phyloP scores from a whole-genome alignment of 2,888 invertebrate species.

The Atethmia centrago region DNA sequence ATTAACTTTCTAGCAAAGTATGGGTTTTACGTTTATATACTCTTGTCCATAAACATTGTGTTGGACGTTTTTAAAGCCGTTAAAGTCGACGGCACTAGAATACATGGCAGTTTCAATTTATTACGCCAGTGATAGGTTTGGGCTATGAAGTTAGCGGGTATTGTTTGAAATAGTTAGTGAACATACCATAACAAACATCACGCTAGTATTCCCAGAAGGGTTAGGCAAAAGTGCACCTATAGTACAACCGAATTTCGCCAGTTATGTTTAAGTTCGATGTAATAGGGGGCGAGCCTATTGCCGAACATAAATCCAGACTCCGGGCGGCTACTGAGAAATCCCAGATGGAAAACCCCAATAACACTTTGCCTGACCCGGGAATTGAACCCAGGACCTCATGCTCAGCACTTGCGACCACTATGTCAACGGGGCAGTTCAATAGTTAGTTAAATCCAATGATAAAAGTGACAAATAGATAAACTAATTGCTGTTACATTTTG shows the following conservation, averaged over 20 bases:
- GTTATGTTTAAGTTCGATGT: not conserved
- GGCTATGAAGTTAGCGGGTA: slow-evolving; percentile 29
- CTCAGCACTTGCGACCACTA: not conserved
- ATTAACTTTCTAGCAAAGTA: slow-evolving; percentile 55
- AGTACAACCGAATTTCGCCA: not conserved
- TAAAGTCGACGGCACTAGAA: slow-evolving; percentile 73
- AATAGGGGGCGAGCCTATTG: not conserved
- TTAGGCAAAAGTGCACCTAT: not conserved
- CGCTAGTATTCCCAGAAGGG: not conserved
- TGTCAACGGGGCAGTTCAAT: not conserved
- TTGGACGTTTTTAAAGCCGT: slow-evolving; percentile 79
- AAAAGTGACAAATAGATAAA: not conserved
- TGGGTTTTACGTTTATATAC: slow-evolving; percentile 51
- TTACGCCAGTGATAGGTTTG: slow-evolving; percentile 58
- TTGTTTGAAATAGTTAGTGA: not conserved
- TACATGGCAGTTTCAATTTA: slow-evolving; percentile 72
- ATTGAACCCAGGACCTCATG: not conserved
- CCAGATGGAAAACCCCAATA: not conserved
- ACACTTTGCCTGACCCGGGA: not conserved
- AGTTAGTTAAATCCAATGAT: not conserved
- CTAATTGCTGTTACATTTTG: not conserved
- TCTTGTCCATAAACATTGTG: slow-evolving; percentile 73
- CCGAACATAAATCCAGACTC: not conserved
- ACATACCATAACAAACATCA: not conserved
- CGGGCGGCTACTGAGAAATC: not conserved